Evolutionary conservation across 2,113 vertebrate genomes (phyloP).

Genomic region (Gallinago paraguaiae): DNA sequence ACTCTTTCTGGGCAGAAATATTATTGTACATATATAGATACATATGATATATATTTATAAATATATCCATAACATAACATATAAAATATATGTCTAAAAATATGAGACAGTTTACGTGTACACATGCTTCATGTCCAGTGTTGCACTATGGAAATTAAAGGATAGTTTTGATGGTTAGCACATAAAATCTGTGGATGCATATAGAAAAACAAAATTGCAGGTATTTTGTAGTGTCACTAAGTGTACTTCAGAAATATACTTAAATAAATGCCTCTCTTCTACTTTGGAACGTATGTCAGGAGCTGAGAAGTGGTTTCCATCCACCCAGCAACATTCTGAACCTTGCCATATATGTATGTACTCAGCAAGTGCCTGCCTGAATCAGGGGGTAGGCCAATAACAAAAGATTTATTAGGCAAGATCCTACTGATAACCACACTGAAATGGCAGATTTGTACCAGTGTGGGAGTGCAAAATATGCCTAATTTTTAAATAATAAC

Average conservation of each 20-base stretch:
- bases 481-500: neutral
- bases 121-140: neutral
- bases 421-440: neutral
- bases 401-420: neutral
- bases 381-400: neutral
- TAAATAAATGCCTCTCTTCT: neutral
- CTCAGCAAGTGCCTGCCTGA: neutral
- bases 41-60: neutral
- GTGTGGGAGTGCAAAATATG: neutral
- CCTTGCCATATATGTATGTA: neutral
- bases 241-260: neutral
- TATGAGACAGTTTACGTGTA: conserved; percentile 25
- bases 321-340: neutral
- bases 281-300: neutral
- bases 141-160: neutral
- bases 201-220: neutral
- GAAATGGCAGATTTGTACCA: neutral
- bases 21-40: neutral
- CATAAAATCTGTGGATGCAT: neutral
- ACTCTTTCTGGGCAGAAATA: conserved; percentile 47
- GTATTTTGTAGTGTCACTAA: neutral
- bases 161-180: neutral
- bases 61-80: neutral
- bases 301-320: neutral
- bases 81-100: conserved; percentile 45